Evolutionary conservation across 1,140 invertebrate genomes (phyloP), one percentile per base, ranked within the genome.

Genomic region (Melitaea cinxia): DNA sequence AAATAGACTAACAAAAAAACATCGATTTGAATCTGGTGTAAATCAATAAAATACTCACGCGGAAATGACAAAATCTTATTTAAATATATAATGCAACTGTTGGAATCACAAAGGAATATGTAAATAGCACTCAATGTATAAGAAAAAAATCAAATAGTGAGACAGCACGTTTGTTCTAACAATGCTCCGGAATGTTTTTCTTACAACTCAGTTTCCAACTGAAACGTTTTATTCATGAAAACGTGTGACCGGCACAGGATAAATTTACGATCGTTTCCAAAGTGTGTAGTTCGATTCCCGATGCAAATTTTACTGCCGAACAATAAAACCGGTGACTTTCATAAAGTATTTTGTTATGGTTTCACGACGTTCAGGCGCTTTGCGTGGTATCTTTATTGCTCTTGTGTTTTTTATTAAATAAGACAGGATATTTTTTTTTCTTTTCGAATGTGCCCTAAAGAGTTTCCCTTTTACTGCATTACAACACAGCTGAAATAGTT

Each of bases 161-260:
- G 24, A 26, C 24, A 14, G 37, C 17, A 23, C 14, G 24, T n/a
- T 37, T 35, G 45, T 64, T 64, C 33, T 23, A 56, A 49, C 53
- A 64, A 57, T 50, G 53, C 35, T 19, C 53, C 19, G 26, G 14
- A 30, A 33, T 47, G 61, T 56, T 57, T 64, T 64, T 57, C 61
- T 64, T 52, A 54, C 53, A 54, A 45, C 6, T 30, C 26, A 23
- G 28, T 37, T 15, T 15, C 15, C 26, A 33, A 37, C 50, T n/a
- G 53, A 21, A 58, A 52, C 55, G 55, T 37, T 65, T 65, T 65
- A 65, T 65, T 58, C 63, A 65, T 65, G 63, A 58, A 42, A 64
- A 57, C 61, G 53, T 64, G 61, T 64, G 61, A 49, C 61, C 45
- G 53, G 39, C 30, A 30, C 53, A 45, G 42, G 61, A 64, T 19